Evolutionary conservation across 2,888 invertebrate genomes (phyloP).

Genomic region (Aquatica leii): DNA sequence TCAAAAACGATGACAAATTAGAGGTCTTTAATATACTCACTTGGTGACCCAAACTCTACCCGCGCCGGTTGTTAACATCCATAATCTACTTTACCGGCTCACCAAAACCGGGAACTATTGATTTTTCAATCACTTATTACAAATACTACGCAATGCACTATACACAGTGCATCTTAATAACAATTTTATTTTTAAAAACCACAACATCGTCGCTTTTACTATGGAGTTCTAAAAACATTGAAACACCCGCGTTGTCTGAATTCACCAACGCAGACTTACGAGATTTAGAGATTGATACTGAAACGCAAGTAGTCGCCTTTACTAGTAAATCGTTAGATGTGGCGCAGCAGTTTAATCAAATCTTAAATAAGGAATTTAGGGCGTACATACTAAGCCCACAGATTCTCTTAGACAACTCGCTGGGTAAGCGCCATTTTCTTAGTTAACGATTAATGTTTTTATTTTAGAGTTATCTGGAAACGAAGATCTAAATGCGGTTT

Average conservation of each 20-base stretch:
- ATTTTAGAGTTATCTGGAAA: neutral
- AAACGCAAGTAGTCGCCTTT: conserved; percentile 53
- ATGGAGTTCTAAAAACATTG: conserved; percentile 36
- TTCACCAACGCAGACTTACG: conserved; percentile 53
- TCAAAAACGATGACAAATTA: too few relatives aligned
- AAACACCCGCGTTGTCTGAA: conserved; percentile 53
- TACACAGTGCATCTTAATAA: neutral
- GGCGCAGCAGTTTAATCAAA: conserved; percentile 47
- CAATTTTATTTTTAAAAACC: neutral
- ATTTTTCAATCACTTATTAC: neutral
- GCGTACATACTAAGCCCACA: conserved; percentile 55
- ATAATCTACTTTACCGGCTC: too few relatives aligned
- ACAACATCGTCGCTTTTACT: conserved; percentile 14
- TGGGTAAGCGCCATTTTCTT: conserved; percentile 57
- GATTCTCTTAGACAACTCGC: conserved; percentile 50
- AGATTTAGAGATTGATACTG: conserved; percentile 47
- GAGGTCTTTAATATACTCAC: too few relatives aligned
- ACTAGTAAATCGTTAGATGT: conserved; percentile 45
- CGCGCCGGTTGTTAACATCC: too few relatives aligned
- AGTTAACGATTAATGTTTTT: neutral
- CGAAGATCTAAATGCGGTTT: conserved; percentile 19
- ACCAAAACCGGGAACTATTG: too few relatives aligned
- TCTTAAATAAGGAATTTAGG: conserved; percentile 50
- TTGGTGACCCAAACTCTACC: too few relatives aligned
- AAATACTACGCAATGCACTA: neutral